phyloP scores from a whole-genome alignment of 2,797 vertebrate species.

The Pantherophis vulpinus region DNA sequence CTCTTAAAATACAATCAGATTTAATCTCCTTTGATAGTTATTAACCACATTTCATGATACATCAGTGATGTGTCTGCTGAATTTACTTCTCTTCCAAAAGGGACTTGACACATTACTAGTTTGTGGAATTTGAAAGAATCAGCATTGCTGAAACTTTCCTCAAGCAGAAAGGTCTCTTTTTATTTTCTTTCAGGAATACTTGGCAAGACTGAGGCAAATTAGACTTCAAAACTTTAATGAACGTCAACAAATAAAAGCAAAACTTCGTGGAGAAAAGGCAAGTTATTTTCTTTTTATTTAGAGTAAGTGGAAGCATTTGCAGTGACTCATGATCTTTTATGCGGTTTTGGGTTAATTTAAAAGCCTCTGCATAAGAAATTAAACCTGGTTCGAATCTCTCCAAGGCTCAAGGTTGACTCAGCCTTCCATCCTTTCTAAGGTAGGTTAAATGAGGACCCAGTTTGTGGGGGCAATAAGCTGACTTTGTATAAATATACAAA shows the following conservation, averaged over 20 bases:
- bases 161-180: constrained; percentile 5
- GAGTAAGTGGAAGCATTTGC: not conserved
- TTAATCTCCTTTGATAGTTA: constrained; percentile 4
- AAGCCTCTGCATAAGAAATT: not conserved
- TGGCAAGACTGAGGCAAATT: constrained; percentile 91
- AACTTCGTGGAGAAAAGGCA: constrained; percentile 93
- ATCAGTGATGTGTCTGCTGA: not conserved
- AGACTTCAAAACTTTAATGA: constrained; percentile 98
- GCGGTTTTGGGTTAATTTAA: not conserved
- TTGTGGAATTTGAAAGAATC: constrained; percentile 34
- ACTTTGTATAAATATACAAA: too few relatives aligned
- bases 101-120: not conserved
- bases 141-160: not conserved
- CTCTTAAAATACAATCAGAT: not conserved
- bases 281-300: constrained; percentile 25
- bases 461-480: too few relatives aligned
- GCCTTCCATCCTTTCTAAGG: too few relatives aligned
- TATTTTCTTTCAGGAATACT: constrained; percentile 82
- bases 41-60: not conserved
- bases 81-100: not conserved
- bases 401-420: too few relatives aligned
- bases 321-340: not conserved
- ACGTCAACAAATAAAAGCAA: constrained; percentile 96
- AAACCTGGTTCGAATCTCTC: too few relatives aligned
- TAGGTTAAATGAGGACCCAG: too few relatives aligned